Base-by-base conservation (phyloP, 2,113 vertebrate genomes). In the Acrocephalus kingi region DNA sequence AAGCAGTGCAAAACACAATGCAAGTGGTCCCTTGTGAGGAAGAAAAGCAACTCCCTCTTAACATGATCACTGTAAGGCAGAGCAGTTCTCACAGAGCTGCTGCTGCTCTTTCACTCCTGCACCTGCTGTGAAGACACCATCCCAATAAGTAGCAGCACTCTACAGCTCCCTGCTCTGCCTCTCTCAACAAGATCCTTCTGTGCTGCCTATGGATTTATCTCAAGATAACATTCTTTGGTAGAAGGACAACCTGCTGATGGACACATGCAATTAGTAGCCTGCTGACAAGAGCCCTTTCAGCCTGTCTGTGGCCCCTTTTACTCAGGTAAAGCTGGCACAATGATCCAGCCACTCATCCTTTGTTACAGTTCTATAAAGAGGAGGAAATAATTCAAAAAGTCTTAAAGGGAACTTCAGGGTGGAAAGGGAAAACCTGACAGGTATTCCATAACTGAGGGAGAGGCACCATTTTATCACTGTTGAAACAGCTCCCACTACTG, bases 191-290 rank as follows among this genome's bases (percentile, higher is more conserved):
- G 89, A 64, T 81, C 77, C 58, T 82, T 93, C 95, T 95, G 81
- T 96, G 78, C 58, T 87, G 77, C 94, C 89, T 79, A 79, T 49
- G 96, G 91, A 93, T 92, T 89, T 91, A 58, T 89, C 84, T 82
- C 89, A 18, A 84, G 95, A 95, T 96, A 96, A 94, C 89, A 94
- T 95, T 93, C 87, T 87, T 76, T 2, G 4, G 62, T 67, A 69
- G 74, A 89, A 93, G 93, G 91, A 94, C 93, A 85, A 61, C 84
- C 84, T 82, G 91, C 84, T 94, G 96, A 97, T 25, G 93, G 96
- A 95, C 93, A 95, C 58, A 61, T 10, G 58, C 95, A 96, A 97
- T 97, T 96, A 97, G 89, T 5, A 94, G 74, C 84, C 91, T 68
- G 95, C 94, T 95, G 96, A 96, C 91, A 96, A 56, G 87, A 7